Conservation (phyloP, 2,888 invertebrate genomes). For the Aethes cnicana region DNA sequence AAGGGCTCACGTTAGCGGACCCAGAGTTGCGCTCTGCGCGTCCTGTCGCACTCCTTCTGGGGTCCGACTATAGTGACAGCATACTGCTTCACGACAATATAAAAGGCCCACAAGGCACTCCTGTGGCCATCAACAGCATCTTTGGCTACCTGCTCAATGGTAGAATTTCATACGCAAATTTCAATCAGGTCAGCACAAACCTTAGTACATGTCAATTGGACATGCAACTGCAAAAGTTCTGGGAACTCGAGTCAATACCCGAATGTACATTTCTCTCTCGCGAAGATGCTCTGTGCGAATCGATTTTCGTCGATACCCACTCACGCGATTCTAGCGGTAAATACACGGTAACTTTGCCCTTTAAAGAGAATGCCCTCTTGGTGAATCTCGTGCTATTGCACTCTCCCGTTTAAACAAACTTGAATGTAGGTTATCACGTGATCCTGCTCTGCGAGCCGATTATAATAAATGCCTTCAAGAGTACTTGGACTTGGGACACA, state of each 20-base stretch:
- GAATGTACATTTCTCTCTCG: not conserved
- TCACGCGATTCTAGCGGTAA: not conserved
- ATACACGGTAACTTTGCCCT: not conserved
- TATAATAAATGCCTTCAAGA: conserved; percentile 9
- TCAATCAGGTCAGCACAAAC: not conserved
- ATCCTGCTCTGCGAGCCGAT: conserved; percentile 7
- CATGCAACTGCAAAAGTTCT: conserved; percentile 11
- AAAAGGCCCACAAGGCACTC: conserved; percentile 4
- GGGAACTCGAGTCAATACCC: conserved; percentile 22
- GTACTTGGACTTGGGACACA: conserved; percentile 4
- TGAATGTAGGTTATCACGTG: conserved; percentile 5
- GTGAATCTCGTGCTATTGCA: conserved; percentile 9
- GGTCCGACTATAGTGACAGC: conserved; percentile 7
- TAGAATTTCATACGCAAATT: not conserved
- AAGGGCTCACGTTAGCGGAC: conserved; percentile 4
- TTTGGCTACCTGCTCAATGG: conserved; percentile 5
- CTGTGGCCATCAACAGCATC: conserved; percentile 8
- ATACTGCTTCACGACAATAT: conserved; percentile 3
- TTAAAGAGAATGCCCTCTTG: conserved; percentile 5
- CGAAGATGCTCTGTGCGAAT: not conserved
- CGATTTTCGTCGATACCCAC: not conserved
- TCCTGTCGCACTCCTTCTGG: not conserved
- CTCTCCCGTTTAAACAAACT: conserved; percentile 10
- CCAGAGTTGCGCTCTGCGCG: conserved; percentile 10
- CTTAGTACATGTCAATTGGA: conserved; percentile 1